Evolutionary conservation across 2,113 vertebrate species (phyloP), one percentile per base, ranked within the genome.

Genomic region (Hemichromis elongatus): DNA sequence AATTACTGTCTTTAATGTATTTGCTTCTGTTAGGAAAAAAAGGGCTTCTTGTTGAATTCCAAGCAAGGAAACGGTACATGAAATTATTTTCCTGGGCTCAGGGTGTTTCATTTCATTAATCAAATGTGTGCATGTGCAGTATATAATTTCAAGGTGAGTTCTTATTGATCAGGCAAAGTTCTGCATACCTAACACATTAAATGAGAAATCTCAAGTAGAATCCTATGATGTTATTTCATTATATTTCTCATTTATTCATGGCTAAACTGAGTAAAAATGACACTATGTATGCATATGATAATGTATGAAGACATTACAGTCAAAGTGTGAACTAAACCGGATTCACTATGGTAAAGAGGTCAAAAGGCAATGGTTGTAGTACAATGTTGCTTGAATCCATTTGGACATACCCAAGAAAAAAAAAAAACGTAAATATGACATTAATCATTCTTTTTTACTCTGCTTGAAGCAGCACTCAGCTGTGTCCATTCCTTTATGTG

Each of bases 91-190:
- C 68, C 56, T 47, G 77, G 37, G 75, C 78, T 55, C 3, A 1
- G 24, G 68, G 82, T 81, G 54, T 88, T 85, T 86, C 14, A 28
- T 59, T 83, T 80, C 68, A n/a, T 79, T 70, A 86, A 78, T 57
- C 21, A 85, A 50, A 56, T n/a, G 19, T 18, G 59, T 61, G 77
- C 50, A 47, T 80, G 63, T 68, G 83, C 56, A 70, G 81, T 88
- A 33, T 84, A 83, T 40, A n/a, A 84, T 90, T 89, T 56, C 19
- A 59, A 84, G 86, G 84, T 80, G 84, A 88, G 47, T 79, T n/a
- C n/a, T n/a, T n/a, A n/a, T n/a, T n/a, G n/a, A n/a, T n/a, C n/a
- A n/a, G n/a, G n/a, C n/a, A n/a, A n/a, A n/a, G n/a, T n/a, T 68
- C 30, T 80, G 56, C 7, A 57, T 40, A 63, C 18, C 53, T 26